Percentiles rank a stretch among this genome's conserved stretches.
Conservation (phyloP, 2,797 vertebrate genomes). For the Galaxias olidus region DNA sequence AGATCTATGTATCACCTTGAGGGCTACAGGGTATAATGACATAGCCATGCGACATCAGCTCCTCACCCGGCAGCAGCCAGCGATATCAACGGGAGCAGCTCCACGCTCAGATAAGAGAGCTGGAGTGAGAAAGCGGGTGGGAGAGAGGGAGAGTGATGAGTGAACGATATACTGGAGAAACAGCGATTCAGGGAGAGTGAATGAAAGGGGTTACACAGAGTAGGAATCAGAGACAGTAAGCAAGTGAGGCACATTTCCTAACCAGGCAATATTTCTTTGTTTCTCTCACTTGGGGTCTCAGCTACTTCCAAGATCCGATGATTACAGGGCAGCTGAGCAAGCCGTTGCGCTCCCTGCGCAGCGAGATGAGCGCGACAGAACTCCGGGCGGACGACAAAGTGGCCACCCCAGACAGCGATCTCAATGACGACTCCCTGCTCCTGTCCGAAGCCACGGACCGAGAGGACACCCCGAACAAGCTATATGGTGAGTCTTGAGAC, state of each 20-base stretch:
- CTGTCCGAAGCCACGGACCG: conserved; percentile 90
- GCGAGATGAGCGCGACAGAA: conserved; percentile 97
- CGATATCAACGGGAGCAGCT: conserved; percentile 91
- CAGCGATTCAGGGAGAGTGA: conserved; percentile 69
- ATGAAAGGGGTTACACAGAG: conserved; percentile 56
- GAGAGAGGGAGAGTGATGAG: conserved; percentile 72
- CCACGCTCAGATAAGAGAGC: conserved; percentile 85
- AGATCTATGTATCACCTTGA: conserved; percentile 84
- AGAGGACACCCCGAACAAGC: conserved; percentile 93
- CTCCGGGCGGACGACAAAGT: conserved; percentile 94
- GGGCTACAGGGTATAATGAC: conserved; percentile 92
- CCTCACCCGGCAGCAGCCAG: conserved; percentile 95
- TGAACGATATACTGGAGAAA: conserved; percentile 73
- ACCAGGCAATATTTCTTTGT: conserved; percentile 66
- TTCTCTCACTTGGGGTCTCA: conserved; percentile 68
- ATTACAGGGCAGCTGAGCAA: conserved; percentile 99
- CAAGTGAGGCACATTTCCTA: conserved; percentile 72
- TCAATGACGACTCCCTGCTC: conserved; percentile 90
- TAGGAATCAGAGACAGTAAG: conserved; percentile 70
- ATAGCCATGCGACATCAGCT: conserved; percentile 95
- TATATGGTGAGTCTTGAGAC: conserved; percentile 87
- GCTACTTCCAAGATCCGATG: conserved; percentile 91
- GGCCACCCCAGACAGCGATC: conserved; percentile 94
- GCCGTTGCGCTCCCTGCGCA: conserved; percentile 94
- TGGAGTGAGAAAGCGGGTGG: conserved; percentile 55